Evolutionary conservation across 1,140 invertebrate species (phyloP), one percentile per base, ranked within the genome.

Genomic region (Plutomurus gul): DNA sequence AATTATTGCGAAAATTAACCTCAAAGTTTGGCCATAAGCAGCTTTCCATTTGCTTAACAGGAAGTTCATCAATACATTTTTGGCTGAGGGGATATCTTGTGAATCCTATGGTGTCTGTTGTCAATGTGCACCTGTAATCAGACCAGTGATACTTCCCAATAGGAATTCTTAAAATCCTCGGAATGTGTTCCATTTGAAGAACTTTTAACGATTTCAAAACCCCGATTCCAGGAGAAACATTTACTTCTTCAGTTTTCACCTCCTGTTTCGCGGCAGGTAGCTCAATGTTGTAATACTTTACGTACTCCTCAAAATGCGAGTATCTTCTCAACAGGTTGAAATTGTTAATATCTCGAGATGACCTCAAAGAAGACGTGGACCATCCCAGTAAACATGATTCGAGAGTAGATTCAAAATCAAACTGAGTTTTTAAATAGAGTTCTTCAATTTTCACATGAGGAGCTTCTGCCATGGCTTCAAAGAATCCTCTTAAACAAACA

Each of bases 121-220:
- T 72, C 30, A 79, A 79, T 49, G 47, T 71, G 18, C 51, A 75
- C 8, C 75, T 56, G 25, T 49, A 13, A 49, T 79, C 72, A 11
- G 46, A 56, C 81, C 81, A 82, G 16, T 77, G 56, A n/a, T 75
- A 60, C 13, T 79, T 70, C 11, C 72, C 76, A 16, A 39, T 74
- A 4, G 81, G 81, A 49, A 82, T 82, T 22, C 75, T 65, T 5
- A 82, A 36, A 0, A 20, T 46, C 13, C 81, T 56, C 2, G 81
- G 81, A 77, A 82, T 79, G 39, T 82, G 81, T 65, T 82, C 81
- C 77, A 82, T 46, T 25, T 77, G 51, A 13, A 82, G 75, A 11
- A 73, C 47, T 70, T 77, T 76, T 25, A 82, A 22, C 18, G 27
- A 51, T 77, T 79, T 82, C 40, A 82, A 43, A 16, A 73, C 60